Evolutionary conservation across 2,888 invertebrate genomes (phyloP).

Genomic region (Sphinx pinastri): DNA sequence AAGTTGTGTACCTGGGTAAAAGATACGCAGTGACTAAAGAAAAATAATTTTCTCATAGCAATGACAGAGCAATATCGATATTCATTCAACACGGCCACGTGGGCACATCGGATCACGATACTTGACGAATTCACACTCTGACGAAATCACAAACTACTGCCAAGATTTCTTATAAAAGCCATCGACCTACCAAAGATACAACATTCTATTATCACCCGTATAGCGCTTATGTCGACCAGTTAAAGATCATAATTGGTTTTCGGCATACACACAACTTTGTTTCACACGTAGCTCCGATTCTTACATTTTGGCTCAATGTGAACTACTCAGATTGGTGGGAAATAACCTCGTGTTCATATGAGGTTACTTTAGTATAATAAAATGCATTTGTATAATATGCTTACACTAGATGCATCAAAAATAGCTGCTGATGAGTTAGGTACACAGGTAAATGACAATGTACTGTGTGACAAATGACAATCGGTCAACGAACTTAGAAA

Average conservation of each 20-base stretch:
- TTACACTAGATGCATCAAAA: neutral
- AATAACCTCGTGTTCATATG: constrained; percentile 48
- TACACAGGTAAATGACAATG: constrained; percentile 23
- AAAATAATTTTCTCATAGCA: neutral
- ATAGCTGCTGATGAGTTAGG: neutral
- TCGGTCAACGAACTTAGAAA: constrained; percentile 49
- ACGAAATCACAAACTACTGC: constrained; percentile 73
- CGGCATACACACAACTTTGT: neutral
- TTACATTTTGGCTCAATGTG: constrained; percentile 59
- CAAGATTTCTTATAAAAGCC: constrained; percentile 78
- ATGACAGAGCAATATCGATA: constrained; percentile 14
- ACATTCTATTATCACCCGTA: constrained; percentile 38
- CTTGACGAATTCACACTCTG: constrained; percentile 73
- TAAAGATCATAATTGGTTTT: constrained; percentile 46
- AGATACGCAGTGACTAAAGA: no score
- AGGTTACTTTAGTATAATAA: constrained; percentile 23
- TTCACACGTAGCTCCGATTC: constrained; percentile 39
- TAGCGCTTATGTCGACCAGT: constrained; percentile 30
- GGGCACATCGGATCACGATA: constrained; percentile 42
- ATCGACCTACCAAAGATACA: constrained; percentile 67
- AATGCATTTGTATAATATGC: neutral
- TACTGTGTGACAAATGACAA: constrained; percentile 42
- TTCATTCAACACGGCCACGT: constrained; percentile 31
- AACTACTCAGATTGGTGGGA: constrained; percentile 49
- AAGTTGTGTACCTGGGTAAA: no score